These are phyloP conservation scores for Capitulum mitella DNA, from an alignment of 2,888 invertebrate genomes.

Conservation along the genomic window DNA sequence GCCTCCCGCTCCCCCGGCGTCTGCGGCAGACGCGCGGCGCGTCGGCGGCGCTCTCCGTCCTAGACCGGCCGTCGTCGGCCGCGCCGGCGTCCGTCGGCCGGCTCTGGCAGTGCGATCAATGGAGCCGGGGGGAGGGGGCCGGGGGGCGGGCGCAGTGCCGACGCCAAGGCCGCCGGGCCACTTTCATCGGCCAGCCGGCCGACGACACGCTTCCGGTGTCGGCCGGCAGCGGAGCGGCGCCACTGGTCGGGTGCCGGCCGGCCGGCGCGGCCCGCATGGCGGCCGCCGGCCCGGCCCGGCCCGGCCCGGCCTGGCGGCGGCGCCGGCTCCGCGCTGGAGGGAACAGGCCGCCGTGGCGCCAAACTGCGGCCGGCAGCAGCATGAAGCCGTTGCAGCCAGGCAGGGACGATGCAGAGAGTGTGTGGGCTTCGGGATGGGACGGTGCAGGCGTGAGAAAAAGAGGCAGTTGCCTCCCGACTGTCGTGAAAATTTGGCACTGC, in stretches of 20 bases:
- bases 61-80: background rate
- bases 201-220: background rate
- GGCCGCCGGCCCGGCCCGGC: no score
- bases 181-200: background rate
- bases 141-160: background rate
- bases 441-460: no score
- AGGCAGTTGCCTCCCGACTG: no score
- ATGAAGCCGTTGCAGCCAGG: no score
- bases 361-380: no score
- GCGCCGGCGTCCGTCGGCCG: background rate
- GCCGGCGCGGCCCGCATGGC: background rate
- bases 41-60: background rate
- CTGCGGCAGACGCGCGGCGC: background rate
- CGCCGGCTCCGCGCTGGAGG: no score
- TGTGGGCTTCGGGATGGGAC: no score
- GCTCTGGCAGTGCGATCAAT: background rate
- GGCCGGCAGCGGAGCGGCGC: no score
- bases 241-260: background rate
- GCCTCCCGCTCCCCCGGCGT: no score
- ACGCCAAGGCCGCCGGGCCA: background rate
- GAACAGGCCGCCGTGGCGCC: no score
- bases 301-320: background rate
- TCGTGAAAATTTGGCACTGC: no score
- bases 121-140: background rate
- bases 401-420: no score